Conservation (phyloP, 2,113 vertebrate genomes). For the Clarias batrachus region DNA sequence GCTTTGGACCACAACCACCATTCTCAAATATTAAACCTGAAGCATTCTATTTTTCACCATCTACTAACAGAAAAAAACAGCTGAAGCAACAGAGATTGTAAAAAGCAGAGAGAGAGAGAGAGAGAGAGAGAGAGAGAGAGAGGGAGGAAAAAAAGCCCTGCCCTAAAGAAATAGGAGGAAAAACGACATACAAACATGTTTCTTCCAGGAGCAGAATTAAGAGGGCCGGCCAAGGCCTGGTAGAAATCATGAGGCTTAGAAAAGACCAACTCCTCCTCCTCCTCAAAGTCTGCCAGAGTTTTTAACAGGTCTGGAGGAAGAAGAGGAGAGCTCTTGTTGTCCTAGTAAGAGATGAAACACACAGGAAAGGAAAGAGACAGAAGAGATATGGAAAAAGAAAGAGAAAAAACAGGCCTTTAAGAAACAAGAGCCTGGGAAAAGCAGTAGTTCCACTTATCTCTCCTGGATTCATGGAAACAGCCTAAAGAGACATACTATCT, state of each 20-base stretch:
- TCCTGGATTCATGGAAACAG: neutral
- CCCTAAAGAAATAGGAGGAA: conserved; percentile 45
- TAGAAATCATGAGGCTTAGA: conserved; percentile 98
- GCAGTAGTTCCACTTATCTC: neutral
- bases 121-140: no score
- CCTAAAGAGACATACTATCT: neutral
- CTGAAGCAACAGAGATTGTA: neutral
- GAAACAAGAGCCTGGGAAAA: conserved; percentile 59
- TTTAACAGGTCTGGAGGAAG: conserved; percentile 99
- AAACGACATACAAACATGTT: conserved; percentile 98
- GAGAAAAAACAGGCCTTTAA: conserved; percentile 58
- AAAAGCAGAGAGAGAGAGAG: neutral
- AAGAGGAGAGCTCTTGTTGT: conserved; percentile 97
- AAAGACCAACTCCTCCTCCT: conserved; percentile 97
- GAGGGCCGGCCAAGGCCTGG: conserved; percentile 93
- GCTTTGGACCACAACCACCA: neutral
- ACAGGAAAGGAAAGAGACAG: conserved; percentile 68
- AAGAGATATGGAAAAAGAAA: neutral
- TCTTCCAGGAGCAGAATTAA: conserved; percentile 95
- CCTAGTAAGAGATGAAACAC: conserved; percentile 81
- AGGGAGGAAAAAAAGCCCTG: neutral
- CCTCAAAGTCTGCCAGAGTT: conserved; percentile 98
- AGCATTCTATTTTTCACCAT: neutral
- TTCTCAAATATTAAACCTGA: neutral
- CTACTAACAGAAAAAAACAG: neutral